phyloP scores from a whole-genome alignment of 2,888 invertebrate species.

The Clunio marinus region DNA sequence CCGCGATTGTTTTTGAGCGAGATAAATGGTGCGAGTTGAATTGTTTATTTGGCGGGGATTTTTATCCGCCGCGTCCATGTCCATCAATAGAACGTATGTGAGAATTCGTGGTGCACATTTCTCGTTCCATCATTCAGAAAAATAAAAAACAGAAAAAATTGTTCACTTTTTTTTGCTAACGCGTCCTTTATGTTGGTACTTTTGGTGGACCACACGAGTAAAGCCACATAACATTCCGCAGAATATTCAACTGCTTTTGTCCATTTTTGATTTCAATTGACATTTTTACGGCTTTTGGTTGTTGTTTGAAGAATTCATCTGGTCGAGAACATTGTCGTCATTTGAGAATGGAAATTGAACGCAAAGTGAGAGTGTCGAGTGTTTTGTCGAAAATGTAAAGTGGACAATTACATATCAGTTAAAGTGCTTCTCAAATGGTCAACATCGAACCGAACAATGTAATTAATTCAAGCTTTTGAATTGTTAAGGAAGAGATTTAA shows the following conservation, averaged over 20 bases:
- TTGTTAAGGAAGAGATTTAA: slow-evolving; percentile 8
- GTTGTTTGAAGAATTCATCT: slow-evolving; percentile 5
- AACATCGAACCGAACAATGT: slow-evolving; percentile 28
- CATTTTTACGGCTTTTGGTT: slow-evolving; percentile 23
- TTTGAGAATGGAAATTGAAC: no score
- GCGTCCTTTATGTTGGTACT: slow-evolving; percentile 21
- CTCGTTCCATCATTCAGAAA: background rate
- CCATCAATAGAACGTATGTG: slow-evolving; percentile 38
- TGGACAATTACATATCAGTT: slow-evolving; percentile 26
- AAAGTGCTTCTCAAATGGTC: slow-evolving; percentile 30
- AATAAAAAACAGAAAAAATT: slow-evolving; percentile 15
- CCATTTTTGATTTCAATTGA: slow-evolving; percentile 38
- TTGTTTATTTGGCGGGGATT: slow-evolving; percentile 38
- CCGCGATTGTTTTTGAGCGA: slow-evolving; percentile 12
- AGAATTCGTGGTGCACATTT: slow-evolving; percentile 25
- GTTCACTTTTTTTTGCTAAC: slow-evolving; percentile 16
- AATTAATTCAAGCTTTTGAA: slow-evolving; percentile 31
- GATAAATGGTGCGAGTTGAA: slow-evolving; percentile 38
- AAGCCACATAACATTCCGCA: slow-evolving; percentile 42
- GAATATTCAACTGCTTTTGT: slow-evolving; percentile 40
- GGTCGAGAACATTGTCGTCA: background rate
- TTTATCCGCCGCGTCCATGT: slow-evolving; percentile 25
- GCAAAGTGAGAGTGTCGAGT: slow-evolving; percentile 1
- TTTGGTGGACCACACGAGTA: slow-evolving; percentile 19
- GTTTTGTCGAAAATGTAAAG: slow-evolving; percentile 19